phyloP scores from a whole-genome alignment of 2,113 vertebrate genomes.

The Trogon melanurus region DNA sequence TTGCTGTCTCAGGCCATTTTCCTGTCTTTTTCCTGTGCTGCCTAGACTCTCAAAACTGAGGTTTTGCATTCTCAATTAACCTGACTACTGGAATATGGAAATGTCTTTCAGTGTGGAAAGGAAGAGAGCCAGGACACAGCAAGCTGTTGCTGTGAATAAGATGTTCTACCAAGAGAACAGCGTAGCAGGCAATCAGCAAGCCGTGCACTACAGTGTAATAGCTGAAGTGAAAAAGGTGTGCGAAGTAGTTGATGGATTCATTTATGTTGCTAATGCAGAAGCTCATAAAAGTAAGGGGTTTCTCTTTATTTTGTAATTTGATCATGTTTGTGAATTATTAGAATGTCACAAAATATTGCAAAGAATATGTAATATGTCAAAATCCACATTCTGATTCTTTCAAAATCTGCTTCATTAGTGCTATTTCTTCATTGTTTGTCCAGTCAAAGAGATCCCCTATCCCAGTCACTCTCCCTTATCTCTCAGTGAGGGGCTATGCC shows the following conservation, averaged over 20 bases:
- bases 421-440: neutral
- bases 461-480: neutral
- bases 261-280: slow-evolving; percentile 94
- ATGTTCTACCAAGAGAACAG: slow-evolving; percentile 81
- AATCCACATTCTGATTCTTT: neutral
- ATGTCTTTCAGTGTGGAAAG: slow-evolving; percentile 84
- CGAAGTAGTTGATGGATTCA: slow-evolving; percentile 89
- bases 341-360: neutral
- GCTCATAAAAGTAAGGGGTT: slow-evolving; percentile 78
- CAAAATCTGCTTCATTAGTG: neutral
- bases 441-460: neutral
- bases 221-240: slow-evolving; percentile 90
- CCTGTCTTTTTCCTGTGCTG: neutral
- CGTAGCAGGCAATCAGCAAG: slow-evolving; percentile 61
- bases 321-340: neutral
- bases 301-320: neutral
- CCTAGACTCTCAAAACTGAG: neutral
- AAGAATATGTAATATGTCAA: neutral
- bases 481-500: neutral
- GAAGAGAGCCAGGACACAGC: slow-evolving; percentile 83
- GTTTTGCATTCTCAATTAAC: neutral
- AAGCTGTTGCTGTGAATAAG: slow-evolving; percentile 82
- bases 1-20: neutral
- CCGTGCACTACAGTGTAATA: slow-evolving; percentile 77
- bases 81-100: neutral